Conservation (phyloP, 2,797 vertebrate species). For the Hydrocynus forskahlii region DNA sequence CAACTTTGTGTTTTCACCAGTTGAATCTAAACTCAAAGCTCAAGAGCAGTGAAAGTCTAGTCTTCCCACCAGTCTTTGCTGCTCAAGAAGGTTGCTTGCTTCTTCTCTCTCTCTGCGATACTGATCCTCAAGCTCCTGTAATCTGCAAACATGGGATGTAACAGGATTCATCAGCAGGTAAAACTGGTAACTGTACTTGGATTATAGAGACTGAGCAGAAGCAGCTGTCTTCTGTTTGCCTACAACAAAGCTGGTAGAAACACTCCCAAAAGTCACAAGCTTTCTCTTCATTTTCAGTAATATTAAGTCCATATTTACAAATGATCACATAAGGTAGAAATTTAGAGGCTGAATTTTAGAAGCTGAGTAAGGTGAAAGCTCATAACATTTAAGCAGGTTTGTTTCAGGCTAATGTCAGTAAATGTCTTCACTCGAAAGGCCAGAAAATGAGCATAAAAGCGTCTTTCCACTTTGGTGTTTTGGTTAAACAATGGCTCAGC, state of each 20-base stretch:
- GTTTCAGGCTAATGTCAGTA: background rate
- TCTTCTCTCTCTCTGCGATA: slow-evolving; percentile 95
- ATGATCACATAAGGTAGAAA: too few relatives aligned
- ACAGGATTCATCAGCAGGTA: background rate
- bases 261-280: background rate
- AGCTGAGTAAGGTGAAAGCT: too few relatives aligned
- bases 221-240: too few relatives aligned
- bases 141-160: slow-evolving; percentile 69
- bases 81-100: slow-evolving; percentile 95
- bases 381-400: too few relatives aligned
- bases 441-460: too few relatives aligned
- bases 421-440: too few relatives aligned
- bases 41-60: background rate
- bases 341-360: too few relatives aligned
- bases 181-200: background rate
- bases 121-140: slow-evolving; percentile 97
- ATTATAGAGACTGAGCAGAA: background rate
- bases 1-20: too few relatives aligned
- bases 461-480: too few relatives aligned
- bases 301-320: background rate
- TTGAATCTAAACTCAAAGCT: too few relatives aligned
- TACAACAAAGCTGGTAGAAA: too few relatives aligned
- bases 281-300: background rate
- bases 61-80: slow-evolving; percentile 92
- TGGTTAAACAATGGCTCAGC: too few relatives aligned